These are phyloP conservation scores for Psittacula echo DNA, from an alignment of 2,797 vertebrate species.

Conservation along the genomic window DNA sequence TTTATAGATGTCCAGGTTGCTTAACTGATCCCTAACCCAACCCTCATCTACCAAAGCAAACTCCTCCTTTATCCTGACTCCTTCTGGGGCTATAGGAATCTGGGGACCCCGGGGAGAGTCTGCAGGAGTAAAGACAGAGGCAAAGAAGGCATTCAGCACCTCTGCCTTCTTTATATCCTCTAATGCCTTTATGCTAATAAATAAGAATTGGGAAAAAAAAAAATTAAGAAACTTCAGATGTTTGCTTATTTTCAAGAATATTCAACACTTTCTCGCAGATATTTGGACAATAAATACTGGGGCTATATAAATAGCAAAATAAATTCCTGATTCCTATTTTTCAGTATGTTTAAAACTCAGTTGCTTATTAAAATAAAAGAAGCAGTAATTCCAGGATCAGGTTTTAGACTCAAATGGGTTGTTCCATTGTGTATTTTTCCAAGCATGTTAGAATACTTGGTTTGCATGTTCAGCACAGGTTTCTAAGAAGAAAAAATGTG, in stretches of 20 bases:
- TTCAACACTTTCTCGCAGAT: neutral
- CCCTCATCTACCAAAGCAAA: too few relatives aligned
- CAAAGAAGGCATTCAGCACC: too few relatives aligned
- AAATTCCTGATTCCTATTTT: neutral
- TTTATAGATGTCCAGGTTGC: too few relatives aligned
- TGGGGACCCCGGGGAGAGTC: too few relatives aligned
- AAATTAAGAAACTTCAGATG: neutral
- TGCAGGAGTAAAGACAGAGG: too few relatives aligned
- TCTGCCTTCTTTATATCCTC: too few relatives aligned
- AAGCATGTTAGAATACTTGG: neutral
- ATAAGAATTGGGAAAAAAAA: fast-evolving
- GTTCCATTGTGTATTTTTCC: neutral
- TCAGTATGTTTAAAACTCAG: neutral
- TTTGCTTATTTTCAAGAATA: neutral
- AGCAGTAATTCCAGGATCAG: neutral
- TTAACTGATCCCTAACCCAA: too few relatives aligned
- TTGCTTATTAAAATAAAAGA: neutral
- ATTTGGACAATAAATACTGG: neutral
- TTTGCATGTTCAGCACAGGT: neutral
- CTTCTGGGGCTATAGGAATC: too few relatives aligned
- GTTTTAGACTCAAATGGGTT: neutral
- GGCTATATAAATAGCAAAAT: neutral
- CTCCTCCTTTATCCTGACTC: too few relatives aligned
- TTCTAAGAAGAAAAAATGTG: neutral
- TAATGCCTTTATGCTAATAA: neutral